Evolutionary conservation across 2,888 invertebrate genomes (phyloP), one percentile per base, ranked within the genome.

Genomic region (Prionchulus punctatus): DNA sequence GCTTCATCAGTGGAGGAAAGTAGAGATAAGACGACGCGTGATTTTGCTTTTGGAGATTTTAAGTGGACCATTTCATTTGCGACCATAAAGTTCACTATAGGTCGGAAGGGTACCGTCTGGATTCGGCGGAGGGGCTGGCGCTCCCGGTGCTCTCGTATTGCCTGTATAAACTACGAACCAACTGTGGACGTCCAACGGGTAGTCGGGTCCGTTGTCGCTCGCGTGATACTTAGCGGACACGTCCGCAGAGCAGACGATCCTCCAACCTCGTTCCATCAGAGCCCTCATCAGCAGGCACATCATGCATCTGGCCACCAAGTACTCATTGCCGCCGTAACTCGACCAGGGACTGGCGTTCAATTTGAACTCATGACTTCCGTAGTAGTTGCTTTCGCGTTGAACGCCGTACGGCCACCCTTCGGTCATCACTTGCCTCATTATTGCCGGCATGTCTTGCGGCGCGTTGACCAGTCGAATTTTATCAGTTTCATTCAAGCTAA

Each of bases 81-180:
- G n/a, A n/a, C n/a, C n/a, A n/a, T n/a, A 15, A 1, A 21, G 50
- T 21, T 49, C 42, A 52, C 30, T 86, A 91, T 68, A n/a, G n/a
- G n/a, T n/a, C n/a, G n/a, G n/a, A n/a, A n/a, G n/a, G n/a, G n/a
- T n/a, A n/a, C n/a, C n/a, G n/a, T n/a, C n/a, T n/a, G n/a, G n/a
- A n/a, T n/a, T 36, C 12, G 36, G 36, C 7, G 36, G 12, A 36
- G 18, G 12, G 36, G 36, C 36, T 12, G 36, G 36, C 36, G 18
- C 36, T 7, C 12, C 12, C 18, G 36, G 12, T 18, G 36, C 18
- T 18, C 18, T 7, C 36, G 36, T 12, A 18, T 12, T 12, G 36
- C 36, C 47, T 12, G 36, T 53, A 2, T 15, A 23, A 26, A 45
- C 54, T 18, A 60, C 49, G 49, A 56, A 59, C 58, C 58, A 60